Evolutionary conservation across 2,797 vertebrate species (phyloP).

Genomic region (Pantherophis alleghaniensis): DNA sequence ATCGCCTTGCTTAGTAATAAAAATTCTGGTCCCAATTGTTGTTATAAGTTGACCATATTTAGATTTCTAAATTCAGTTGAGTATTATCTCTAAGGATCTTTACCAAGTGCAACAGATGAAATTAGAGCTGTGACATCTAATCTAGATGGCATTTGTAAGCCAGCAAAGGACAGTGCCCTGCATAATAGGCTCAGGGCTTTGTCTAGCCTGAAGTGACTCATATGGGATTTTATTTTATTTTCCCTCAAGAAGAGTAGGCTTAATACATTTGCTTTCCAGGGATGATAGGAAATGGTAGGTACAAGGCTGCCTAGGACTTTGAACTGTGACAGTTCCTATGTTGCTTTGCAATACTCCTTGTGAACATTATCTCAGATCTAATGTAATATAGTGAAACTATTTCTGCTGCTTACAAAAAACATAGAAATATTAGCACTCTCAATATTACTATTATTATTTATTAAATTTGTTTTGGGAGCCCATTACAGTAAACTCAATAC

Average conservation of each 20-base stretch:
- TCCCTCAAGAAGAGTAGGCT: background rate
- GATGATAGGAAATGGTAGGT: constrained; percentile 14
- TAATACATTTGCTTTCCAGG: constrained; percentile 55
- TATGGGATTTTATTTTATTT: background rate
- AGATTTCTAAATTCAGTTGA: constrained; percentile 39
- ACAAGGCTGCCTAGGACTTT: constrained; percentile 35
- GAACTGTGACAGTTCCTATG: background rate
- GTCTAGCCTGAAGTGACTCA: constrained; percentile 7
- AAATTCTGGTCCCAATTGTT: background rate
- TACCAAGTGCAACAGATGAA: background rate
- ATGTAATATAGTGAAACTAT: background rate
- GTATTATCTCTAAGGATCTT: constrained; percentile 6
- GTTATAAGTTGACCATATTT: background rate
- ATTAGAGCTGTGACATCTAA: constrained; percentile 3
- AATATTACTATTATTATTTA: background rate
- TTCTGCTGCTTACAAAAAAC: background rate
- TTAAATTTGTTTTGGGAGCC: background rate
- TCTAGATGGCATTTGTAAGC: background rate
- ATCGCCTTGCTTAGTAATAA: background rate
- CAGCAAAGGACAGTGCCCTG: constrained; percentile 9
- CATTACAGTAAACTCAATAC: background rate
- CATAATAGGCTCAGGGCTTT: constrained; percentile 26
- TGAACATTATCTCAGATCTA: background rate
- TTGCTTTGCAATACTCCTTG: constrained; percentile 16
- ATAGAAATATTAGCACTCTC: background rate